phyloP scores from a whole-genome alignment of 2,888 invertebrate species.

The Dolomedes plantarius region DNA sequence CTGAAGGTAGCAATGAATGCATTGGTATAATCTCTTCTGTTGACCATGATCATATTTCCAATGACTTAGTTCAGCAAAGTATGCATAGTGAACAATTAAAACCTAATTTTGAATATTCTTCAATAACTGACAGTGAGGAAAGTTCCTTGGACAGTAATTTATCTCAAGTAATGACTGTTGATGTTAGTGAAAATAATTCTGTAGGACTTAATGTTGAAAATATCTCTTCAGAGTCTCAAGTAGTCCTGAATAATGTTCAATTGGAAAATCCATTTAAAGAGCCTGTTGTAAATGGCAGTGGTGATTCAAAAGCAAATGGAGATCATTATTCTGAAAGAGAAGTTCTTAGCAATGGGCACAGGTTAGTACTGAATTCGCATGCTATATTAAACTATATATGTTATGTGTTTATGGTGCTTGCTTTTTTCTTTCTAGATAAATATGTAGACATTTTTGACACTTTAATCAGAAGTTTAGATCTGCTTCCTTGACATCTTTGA shows the following conservation, averaged over 20 bases:
- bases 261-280: slow-evolving; percentile 31
- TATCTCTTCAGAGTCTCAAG: background rate
- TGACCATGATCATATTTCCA: slow-evolving; percentile 51
- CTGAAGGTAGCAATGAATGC: slow-evolving; percentile 30
- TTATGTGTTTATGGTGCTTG: background rate
- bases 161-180: slow-evolving; percentile 60
- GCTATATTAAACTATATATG: background rate
- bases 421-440: background rate
- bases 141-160: slow-evolving; percentile 69
- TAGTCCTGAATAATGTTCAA: slow-evolving; percentile 34
- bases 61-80: slow-evolving; percentile 35
- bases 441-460: background rate
- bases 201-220: slow-evolving; percentile 42
- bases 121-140: slow-evolving; percentile 65
- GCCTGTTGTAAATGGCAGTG: slow-evolving; percentile 10
- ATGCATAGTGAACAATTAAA: slow-evolving; percentile 43
- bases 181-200: slow-evolving; percentile 1
- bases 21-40: slow-evolving; percentile 60
- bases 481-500: background rate
- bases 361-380: slow-evolving; percentile 29
- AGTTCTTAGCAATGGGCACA: slow-evolving; percentile 56
- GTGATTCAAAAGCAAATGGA: slow-evolving; percentile 41
- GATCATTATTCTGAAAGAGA: slow-evolving; percentile 33
- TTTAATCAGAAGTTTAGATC: background rate
- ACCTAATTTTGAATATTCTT: slow-evolving; percentile 50